These are phyloP conservation scores for Xiphias gladius DNA, from an alignment of 2,113 vertebrate species.

Conservation along the genomic window DNA sequence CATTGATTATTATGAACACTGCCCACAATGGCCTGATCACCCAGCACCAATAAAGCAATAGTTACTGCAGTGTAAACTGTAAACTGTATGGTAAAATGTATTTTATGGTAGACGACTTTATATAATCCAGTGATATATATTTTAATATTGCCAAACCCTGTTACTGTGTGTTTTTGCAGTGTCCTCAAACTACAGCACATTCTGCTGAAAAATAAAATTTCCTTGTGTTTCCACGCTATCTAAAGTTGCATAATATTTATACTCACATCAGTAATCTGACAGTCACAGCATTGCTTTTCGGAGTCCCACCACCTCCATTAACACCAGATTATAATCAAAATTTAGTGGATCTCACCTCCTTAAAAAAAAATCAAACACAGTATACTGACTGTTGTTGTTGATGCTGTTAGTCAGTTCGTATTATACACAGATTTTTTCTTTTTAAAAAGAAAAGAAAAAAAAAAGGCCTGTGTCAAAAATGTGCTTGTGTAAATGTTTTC, in stretches of 20 bases:
- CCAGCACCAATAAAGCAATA: neutral
- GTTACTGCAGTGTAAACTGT: neutral
- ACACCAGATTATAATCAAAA: neutral
- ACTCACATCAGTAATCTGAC: neutral
- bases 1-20: neutral
- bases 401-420: constrained; percentile 25
- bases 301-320: no score
- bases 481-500: constrained; percentile 61
- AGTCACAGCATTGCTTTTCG: neutral
- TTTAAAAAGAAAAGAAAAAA: neutral
- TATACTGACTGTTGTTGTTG: constrained; percentile 5
- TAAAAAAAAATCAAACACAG: neutral
- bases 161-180: neutral
- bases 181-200: neutral
- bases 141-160: neutral
- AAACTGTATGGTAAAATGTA: neutral
- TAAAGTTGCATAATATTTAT: neutral
- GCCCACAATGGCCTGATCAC: neutral
- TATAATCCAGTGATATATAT: neutral
- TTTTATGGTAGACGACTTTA: neutral
- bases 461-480: constrained; percentile 29
- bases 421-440: constrained; percentile 8
- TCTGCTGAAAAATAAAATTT: neutral
- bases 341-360: neutral
- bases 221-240: neutral